Evolutionary conservation across 2,113 vertebrate genomes (phyloP), one percentile per base, ranked within the genome.

Genomic region (Xyliphius kryptos): DNA sequence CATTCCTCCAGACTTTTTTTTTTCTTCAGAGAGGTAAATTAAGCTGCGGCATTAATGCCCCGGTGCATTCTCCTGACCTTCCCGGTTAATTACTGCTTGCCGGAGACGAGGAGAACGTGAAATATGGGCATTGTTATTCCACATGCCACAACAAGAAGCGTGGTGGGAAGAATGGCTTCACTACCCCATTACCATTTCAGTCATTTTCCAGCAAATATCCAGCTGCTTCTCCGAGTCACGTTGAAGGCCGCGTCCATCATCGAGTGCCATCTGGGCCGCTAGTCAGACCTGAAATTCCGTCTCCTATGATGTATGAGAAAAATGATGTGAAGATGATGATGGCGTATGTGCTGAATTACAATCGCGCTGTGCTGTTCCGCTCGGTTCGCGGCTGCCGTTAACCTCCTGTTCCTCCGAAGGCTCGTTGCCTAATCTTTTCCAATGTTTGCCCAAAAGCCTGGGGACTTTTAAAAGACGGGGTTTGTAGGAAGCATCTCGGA

Each of bases 231-330:
- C 15, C 20, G 20, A 47, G 32, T 62, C 36, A 5, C 3, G 16
- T 32, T 21, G 57, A 40, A 61, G 20, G 61, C 19, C 38, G 36
- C 38, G 17, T 49, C 63, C 38, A 66, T 66, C 50, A 66, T 51
- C 44, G 61, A 48, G 3, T 21, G 7, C n/a, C 6, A 37, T 61
- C 13, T 12, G 6, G 41, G 57, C 41, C 22, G 21, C 19, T 12
- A 20, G 14, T 16, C 57, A 56, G 51, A 7, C 44, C 14, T 2
- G 3, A 5, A 60, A 43, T 58, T 16, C 49, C 37, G 15, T 36
- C 52, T 32, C n/a, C 32, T 10, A 14, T 13, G 64, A 15, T 16
- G 44, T 16, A 54, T 14, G 54, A 62, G 58, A 63, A 17, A 38
- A 61, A 53, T 44, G 50, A 59, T 44, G 60, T 3, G 2, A 26